These are phyloP conservation scores for Phthorimaea operculella DNA, from an alignment of 1,140 invertebrate species.

Conservation along the genomic window DNA sequence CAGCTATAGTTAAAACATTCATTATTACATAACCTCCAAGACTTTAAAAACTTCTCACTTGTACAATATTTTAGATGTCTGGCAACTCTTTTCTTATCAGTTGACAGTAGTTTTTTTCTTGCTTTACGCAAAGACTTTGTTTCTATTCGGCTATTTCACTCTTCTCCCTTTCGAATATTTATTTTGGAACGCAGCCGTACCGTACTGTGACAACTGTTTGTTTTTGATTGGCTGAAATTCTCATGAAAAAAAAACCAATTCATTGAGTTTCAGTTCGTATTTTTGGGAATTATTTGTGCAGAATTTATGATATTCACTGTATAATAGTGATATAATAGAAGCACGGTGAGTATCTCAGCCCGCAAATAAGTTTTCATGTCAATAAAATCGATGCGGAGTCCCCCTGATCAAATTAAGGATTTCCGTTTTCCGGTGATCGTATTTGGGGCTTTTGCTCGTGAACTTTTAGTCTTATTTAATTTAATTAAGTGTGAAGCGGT, in stretches of 20 bases:
- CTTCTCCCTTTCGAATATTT: no score
- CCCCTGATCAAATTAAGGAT: slow-evolving; percentile 36
- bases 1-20: no score
- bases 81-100: no score
- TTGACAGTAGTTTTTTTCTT: no score
- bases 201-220: slow-evolving; percentile 48
- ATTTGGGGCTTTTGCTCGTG: slow-evolving; percentile 11
- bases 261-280: slow-evolving; percentile 16
- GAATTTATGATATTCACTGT: background rate
- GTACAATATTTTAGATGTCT: no score
- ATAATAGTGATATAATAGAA: background rate
- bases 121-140: no score
- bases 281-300: background rate
- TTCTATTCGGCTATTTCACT: no score
- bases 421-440: slow-evolving; percentile 37
- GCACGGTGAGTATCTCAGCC: background rate
- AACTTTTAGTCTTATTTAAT: slow-evolving; percentile 14
- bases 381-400: background rate
- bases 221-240: slow-evolving; percentile 50
- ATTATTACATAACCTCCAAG: no score
- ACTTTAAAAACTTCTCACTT: no score
- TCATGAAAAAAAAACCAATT: slow-evolving; percentile 25
- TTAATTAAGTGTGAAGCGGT: slow-evolving; percentile 14
- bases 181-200: no score
- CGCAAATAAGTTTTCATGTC: background rate